phyloP scores from a whole-genome alignment of 1,140 invertebrate genomes.

The Micrasema minimum region DNA sequence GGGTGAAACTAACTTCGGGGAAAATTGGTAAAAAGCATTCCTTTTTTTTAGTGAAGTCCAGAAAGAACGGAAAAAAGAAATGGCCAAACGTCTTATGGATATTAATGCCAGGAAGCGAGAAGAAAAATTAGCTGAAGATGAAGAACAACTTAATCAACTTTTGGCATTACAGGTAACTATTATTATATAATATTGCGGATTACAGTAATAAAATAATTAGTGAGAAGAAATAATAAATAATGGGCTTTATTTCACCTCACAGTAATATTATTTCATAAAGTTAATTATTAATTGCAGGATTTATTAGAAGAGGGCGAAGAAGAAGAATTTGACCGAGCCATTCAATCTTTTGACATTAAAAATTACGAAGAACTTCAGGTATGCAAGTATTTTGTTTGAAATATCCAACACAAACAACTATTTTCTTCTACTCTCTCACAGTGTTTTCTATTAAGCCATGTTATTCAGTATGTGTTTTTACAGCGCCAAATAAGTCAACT shows the following conservation, averaged over 20 bases:
- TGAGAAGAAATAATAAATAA: too few relatives aligned
- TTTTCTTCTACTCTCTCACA: too few relatives aligned
- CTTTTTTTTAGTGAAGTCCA: constrained; percentile 76
- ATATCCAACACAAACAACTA: too few relatives aligned
- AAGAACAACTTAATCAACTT: constrained; percentile 85
- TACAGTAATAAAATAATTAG: too few relatives aligned
- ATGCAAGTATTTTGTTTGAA: constrained; percentile 20
- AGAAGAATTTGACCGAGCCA: constrained; percentile 76
- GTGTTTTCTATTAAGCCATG: too few relatives aligned
- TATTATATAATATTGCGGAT: too few relatives aligned
- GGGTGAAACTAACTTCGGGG: too few relatives aligned
- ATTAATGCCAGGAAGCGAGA: constrained; percentile 88
- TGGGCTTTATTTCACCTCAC: too few relatives aligned
- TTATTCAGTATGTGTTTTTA: constrained; percentile 56
- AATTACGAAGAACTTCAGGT: constrained; percentile 69
- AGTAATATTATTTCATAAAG: too few relatives aligned
- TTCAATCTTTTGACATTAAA: constrained; percentile 70
- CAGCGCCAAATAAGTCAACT: constrained; percentile 81
- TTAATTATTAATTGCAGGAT: constrained; percentile 57
- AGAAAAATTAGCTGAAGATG: constrained; percentile 87
- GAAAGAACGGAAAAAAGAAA: constrained; percentile 85
- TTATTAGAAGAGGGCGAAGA: constrained; percentile 81
- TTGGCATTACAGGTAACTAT: constrained; percentile 77
- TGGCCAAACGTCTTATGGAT: constrained; percentile 82
- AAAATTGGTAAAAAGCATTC: too few relatives aligned